These are phyloP conservation scores for Cladorhizidae sp. DNA, from an alignment of 37 sponge, comb jelly and placozoan species.

Conservation along the genomic window DNA sequence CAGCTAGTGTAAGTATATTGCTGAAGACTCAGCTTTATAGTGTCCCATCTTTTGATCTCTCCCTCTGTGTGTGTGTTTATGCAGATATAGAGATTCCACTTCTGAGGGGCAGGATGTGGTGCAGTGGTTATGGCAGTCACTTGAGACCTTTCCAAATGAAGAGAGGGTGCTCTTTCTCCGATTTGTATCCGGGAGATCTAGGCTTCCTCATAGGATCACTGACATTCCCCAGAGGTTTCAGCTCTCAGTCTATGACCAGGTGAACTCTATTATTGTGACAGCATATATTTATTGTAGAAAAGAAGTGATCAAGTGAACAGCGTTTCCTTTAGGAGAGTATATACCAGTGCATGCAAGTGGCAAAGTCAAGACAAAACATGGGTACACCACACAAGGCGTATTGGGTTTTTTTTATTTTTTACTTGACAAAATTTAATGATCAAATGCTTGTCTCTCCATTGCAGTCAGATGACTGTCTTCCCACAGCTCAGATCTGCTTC, in stretches of 20 bases:
- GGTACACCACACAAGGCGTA: background rate
- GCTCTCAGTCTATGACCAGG: constrained; percentile 75
- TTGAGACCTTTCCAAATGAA: constrained; percentile 79
- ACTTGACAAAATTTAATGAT: background rate
- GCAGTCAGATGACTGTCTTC: constrained; percentile 72
- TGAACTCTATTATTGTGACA: no score
- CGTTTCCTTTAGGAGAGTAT: background rate
- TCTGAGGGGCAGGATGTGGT: constrained; percentile 47
- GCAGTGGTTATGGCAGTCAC: constrained; percentile 87
- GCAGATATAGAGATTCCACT: constrained; percentile 65
- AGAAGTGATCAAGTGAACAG: background rate
- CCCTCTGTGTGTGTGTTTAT: background rate
- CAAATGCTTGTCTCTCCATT: no score
- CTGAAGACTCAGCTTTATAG: no score
- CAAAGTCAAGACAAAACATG: no score
- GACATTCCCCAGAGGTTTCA: constrained; percentile 87
- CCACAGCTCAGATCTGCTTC: constrained; percentile 94
- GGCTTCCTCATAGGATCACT: constrained; percentile 78
- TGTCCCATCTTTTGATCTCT: background rate
- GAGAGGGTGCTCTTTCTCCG: constrained; percentile 78
- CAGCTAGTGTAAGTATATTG: no score
- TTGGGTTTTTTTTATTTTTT: background rate
- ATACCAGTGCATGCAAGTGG: background rate
- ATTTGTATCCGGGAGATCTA: constrained; percentile 86
- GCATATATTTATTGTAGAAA: no score